phyloP scores from a whole-genome alignment of 1,140 invertebrate species.

The Eubasilissa regina region DNA sequence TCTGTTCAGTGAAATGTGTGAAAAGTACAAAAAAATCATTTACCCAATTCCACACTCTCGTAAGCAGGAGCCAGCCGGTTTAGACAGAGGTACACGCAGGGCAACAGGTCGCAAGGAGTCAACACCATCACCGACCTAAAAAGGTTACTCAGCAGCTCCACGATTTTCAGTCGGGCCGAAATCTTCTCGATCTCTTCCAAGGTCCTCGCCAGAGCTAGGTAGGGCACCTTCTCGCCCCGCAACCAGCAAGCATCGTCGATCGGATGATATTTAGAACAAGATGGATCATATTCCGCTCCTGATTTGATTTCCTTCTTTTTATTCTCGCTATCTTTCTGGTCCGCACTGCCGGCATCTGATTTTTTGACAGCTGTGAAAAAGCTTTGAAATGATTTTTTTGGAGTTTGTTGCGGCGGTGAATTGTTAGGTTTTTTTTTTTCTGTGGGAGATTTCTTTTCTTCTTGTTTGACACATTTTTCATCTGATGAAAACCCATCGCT shows the following conservation, averaged over 20 bases:
- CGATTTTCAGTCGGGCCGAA: slow-evolving; percentile 92
- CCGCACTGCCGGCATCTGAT: background rate
- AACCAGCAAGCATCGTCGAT: slow-evolving; percentile 93
- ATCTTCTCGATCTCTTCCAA: slow-evolving; percentile 93
- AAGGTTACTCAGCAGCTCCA: slow-evolving; percentile 95
- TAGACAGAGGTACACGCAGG: slow-evolving; percentile 94
- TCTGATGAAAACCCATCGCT: background rate
- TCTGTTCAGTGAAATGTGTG: too few species aligned
- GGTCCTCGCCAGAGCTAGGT: slow-evolving; percentile 92
- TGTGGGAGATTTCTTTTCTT: background rate
- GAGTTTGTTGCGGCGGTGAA: background rate
- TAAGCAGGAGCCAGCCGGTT: slow-evolving; percentile 97
- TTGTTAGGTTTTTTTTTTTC: background rate
- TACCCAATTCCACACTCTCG: slow-evolving; percentile 78
- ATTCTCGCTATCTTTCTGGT: background rate
- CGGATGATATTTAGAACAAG: slow-evolving; percentile 87
- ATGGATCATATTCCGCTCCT: slow-evolving; percentile 82
- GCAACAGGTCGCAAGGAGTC: slow-evolving; percentile 89
- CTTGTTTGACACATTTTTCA: background rate
- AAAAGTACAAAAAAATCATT: too few species aligned
- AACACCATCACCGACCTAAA: slow-evolving; percentile 93
- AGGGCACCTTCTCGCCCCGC: slow-evolving; percentile 87
- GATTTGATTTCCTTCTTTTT: slow-evolving; percentile 44
- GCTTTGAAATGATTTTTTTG: slow-evolving; percentile 35
- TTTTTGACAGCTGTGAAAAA: slow-evolving; percentile 38